phyloP scores from a whole-genome alignment of 2,888 invertebrate genomes.

The Phlogophora meticulosa region DNA sequence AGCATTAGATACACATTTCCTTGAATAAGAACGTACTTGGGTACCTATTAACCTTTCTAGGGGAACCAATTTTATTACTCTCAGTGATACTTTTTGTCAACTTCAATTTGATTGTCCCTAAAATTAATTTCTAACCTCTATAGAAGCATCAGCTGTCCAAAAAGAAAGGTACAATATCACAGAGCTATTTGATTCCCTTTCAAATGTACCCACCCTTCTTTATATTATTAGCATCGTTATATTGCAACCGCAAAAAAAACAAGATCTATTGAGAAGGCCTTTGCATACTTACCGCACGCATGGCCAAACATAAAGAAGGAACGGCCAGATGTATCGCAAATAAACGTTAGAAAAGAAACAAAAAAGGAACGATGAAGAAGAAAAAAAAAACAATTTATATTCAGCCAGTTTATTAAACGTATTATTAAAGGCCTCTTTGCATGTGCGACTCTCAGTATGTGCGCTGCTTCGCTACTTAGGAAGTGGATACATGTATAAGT shows the following conservation, averaged over 20 bases:
- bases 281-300: not conserved
- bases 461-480: slow-evolving; percentile 79
- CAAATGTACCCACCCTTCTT: slow-evolving; percentile 7
- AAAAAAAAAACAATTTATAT: slow-evolving; percentile 44
- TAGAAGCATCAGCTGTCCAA: not conserved
- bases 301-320: slow-evolving; percentile 12
- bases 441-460: slow-evolving; percentile 75
- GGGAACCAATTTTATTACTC: not conserved
- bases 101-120: not conserved
- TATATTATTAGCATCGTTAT: slow-evolving; percentile 30
- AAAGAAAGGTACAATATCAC: slow-evolving; percentile 12
- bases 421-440: slow-evolving; percentile 53
- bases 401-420: slow-evolving; percentile 52
- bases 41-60: not conserved
- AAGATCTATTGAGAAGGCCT: slow-evolving; percentile 7
- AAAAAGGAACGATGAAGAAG: slow-evolving; percentile 13
- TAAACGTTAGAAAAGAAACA: slow-evolving; percentile 8
- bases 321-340: slow-evolving; percentile 18
- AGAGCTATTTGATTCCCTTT: slow-evolving; percentile 12
- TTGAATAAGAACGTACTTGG: slow-evolving; percentile 34
- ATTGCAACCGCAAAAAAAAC: slow-evolving; percentile 25
- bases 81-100: not conserved
- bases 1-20: slow-evolving; percentile 42
- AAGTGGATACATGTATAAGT: slow-evolving; percentile 72
- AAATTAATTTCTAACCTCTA: not conserved